Evolutionary conservation across 1,140 invertebrate species (phyloP).

Genomic region (Drosophila neocordata): DNA sequence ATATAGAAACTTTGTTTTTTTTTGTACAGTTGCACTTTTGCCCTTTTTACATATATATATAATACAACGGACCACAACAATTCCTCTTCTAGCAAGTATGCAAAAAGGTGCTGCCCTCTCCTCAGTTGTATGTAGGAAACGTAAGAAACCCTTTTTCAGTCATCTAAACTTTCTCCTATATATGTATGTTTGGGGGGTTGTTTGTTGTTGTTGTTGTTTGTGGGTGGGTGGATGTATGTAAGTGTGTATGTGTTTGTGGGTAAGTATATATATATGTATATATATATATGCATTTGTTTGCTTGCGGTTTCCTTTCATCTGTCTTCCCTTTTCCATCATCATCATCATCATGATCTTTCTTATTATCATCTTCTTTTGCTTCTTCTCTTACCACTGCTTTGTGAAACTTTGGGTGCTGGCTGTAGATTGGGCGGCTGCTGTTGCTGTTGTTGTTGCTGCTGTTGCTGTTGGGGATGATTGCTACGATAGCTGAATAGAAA

Average conservation of each 20-base stretch:
- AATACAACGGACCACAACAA: slow-evolving; percentile 31
- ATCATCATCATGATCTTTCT: slow-evolving; percentile 19
- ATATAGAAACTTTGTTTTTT: slow-evolving; percentile 4
- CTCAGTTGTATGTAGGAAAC: background rate
- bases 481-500: slow-evolving; percentile 75
- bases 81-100: background rate
- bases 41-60: slow-evolving; percentile 12
- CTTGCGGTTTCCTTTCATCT: slow-evolving; percentile 43
- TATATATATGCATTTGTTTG: slow-evolving; percentile 42
- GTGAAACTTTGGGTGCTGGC: slow-evolving; percentile 63
- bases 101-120: background rate
- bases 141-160: background rate
- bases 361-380: slow-evolving; percentile 10
- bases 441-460: slow-evolving; percentile 43
- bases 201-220: too few species aligned
- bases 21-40: too few species aligned
- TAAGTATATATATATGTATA: slow-evolving; percentile 14
- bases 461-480: slow-evolving; percentile 51
- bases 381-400: slow-evolving; percentile 73
- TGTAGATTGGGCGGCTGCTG: slow-evolving; percentile 52
- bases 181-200: too few species aligned
- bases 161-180: background rate
- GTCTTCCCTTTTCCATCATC: slow-evolving; percentile 17
- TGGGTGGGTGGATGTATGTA: background rate
- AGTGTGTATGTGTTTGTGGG: slow-evolving; percentile 46